A percentile compares a stretch with the other conserved stretches of the same genome.
phyloP scores from a whole-genome alignment of 2,888 invertebrate genomes.

The Caenorhabditis imperialis region DNA sequence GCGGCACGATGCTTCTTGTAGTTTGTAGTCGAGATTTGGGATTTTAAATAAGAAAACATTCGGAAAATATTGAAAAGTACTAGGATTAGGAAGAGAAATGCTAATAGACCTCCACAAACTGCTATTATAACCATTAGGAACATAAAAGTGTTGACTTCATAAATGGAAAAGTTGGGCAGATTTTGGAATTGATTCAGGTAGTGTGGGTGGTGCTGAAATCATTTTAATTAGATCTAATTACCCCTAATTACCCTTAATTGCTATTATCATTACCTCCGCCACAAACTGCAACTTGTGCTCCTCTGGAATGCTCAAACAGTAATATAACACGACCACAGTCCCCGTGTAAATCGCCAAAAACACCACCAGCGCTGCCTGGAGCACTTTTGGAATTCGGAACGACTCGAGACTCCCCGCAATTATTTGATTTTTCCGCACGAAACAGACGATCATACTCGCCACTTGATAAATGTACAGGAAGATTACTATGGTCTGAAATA shows the following conservation, averaged over 20 bases:
- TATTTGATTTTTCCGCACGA: constrained; percentile 15
- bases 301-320: not conserved
- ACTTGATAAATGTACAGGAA: constrained; percentile 24
- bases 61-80: constrained; percentile 12
- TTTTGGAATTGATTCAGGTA: not conserved
- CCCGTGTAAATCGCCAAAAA: constrained; percentile 10
- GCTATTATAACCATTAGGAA: constrained; percentile 5
- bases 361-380: not conserved
- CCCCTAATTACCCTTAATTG: not conserved
- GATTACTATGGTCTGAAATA: not conserved
- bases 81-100: not conserved
- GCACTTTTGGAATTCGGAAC: not conserved
- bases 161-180: constrained; percentile 25
- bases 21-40: constrained; percentile 5
- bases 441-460: constrained; percentile 19
- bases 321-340: constrained; percentile 8
- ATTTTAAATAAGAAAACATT: constrained; percentile 11
- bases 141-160: constrained; percentile 3
- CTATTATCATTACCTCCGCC: not conserved
- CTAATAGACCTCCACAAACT: constrained; percentile 4
- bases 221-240: too few relatives aligned
- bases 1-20: constrained; percentile 25
- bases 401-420: constrained; percentile 8
- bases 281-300: constrained; percentile 4
- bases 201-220: constrained; percentile 7